Evolutionary conservation across 2,888 invertebrate genomes (phyloP), one percentile per base, ranked within the genome.

Genomic region (Pandemis heparana): DNA sequence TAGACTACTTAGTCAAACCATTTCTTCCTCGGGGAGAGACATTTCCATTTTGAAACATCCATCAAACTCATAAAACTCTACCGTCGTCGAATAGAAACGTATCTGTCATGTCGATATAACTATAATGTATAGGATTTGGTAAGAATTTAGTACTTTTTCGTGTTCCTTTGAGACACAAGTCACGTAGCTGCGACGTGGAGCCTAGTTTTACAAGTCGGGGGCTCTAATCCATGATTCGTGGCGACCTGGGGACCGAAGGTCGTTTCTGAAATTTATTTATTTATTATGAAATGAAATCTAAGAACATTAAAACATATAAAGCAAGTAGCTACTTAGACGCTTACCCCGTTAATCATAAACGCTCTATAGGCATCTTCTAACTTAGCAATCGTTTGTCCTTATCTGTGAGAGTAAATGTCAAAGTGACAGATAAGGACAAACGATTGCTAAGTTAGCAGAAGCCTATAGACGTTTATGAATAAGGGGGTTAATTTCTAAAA

Each of bases 141-240:
- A 12, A 63, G 43, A 70, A 70, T 70, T 56, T 63, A 70, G 70
- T 70, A 41, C 63, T 43, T 70, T 62, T 63, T 63, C 70, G 63
- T 64, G 38, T 12, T 53, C 43, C 53, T 38, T 70, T 70, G 70
- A 43, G 39, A 18, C 59, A 38, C 70, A 14, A 10, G 56, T 64
- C 70, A 71, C 64, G 70, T 71, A 64, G 38, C 18, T 2, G 18
- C 70, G 59, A 71, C 70, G 70, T 64, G 70, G 64, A 39, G 7
- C 41, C 56, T 56, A 56, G 43, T 64, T 64, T 59, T 41, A 65
- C 56, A 65, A 71, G 59, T 71, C 59, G 59, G 39, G 39, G 46
- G 2, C 14, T 32, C 23, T 63, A 56, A 39, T 59, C 70, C 64
- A 23, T 59, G 59, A 39, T 39, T 32, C 60, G 59, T 14, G 43